phyloP scores from a whole-genome alignment of 2,113 vertebrate species.

The Gymnocephalus cernua region DNA sequence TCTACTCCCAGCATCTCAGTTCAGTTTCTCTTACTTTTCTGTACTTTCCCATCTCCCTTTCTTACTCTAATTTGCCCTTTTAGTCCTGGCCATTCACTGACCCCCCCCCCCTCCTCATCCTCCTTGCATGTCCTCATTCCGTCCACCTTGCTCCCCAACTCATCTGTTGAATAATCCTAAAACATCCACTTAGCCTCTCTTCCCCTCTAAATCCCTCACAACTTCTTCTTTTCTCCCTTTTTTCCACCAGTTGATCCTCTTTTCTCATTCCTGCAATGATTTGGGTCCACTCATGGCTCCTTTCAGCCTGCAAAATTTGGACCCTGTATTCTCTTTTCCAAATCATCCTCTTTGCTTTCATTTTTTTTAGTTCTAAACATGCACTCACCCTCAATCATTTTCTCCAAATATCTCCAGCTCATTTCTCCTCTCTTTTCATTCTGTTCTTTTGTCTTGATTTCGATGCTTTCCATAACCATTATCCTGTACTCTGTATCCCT shows the following conservation, averaged over 20 bases:
- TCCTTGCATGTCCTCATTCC: constrained; percentile 23
- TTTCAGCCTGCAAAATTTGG: constrained; percentile 16
- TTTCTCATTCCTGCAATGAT: constrained; percentile 51
- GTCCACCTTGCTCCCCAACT: constrained; percentile 22
- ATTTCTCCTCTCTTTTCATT: background rate
- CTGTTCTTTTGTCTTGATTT: background rate
- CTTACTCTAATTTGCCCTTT: constrained; percentile 49
- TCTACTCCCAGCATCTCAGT: constrained; percentile 50
- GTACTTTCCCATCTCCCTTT: constrained; percentile 44
- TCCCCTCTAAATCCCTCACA: constrained; percentile 22
- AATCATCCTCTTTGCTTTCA: background rate
- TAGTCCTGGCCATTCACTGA: constrained; percentile 18
- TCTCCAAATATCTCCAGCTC: background rate
- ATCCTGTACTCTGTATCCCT: background rate
- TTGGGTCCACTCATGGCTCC: constrained; percentile 36
- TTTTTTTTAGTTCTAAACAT: constrained; percentile 2
- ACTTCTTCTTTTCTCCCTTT: constrained; percentile 30
- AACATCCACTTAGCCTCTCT: constrained; percentile 60
- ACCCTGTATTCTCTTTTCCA: background rate
- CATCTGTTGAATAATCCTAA: constrained; percentile 57
- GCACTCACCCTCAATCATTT: background rate
- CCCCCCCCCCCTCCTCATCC: background rate
- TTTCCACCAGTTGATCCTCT: constrained; percentile 43
- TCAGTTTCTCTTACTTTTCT: constrained; percentile 25
- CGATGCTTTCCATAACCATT: constrained; percentile 2